A percentile compares a stretch with the other conserved stretches of the same genome.
Conservation (phyloP, 1,140 invertebrate species). For the Cydia fagiglandana region DNA sequence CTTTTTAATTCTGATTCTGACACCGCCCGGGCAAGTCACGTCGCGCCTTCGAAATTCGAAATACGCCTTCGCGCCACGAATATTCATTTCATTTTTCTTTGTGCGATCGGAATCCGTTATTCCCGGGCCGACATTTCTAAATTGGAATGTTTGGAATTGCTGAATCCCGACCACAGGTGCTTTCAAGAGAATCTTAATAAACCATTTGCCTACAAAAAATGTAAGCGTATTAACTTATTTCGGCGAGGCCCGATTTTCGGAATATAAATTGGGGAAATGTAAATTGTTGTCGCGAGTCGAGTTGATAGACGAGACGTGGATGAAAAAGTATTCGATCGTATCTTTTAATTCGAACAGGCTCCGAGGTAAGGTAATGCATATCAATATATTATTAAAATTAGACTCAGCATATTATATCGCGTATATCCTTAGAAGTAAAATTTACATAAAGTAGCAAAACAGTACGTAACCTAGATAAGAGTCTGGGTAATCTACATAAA, state of each 20-base stretch:
- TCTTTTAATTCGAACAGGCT: constrained; percentile 26
- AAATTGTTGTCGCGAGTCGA: constrained; percentile 21
- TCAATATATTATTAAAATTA: too few relatives aligned
- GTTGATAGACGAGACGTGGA: constrained; percentile 2
- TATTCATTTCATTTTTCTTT: constrained; percentile 48
- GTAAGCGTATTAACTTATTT: constrained; percentile 30
- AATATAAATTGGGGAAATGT: constrained; percentile 20
- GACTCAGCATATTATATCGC: too few relatives aligned
- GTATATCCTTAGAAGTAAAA: too few relatives aligned
- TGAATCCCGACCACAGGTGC: constrained; percentile 43
- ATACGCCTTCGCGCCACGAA: constrained; percentile 38
- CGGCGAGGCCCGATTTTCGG: constrained; percentile 9
- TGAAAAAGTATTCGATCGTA: background rate
- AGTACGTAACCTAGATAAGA: too few relatives aligned
- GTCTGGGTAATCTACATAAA: too few relatives aligned
- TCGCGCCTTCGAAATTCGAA: constrained; percentile 36
- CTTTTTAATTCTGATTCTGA: background rate
- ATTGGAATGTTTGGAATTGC: constrained; percentile 48
- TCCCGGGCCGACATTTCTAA: constrained; percentile 38
- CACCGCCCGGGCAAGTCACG: constrained; percentile 28
- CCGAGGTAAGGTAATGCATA: constrained; percentile 9
- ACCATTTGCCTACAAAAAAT: constrained; percentile 40
- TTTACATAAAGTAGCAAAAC: too few relatives aligned
- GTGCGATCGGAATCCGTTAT: constrained; percentile 35
- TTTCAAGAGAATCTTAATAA: constrained; percentile 44